Evolutionary conservation across 2,113 vertebrate species (phyloP).

Genomic region (Cnemophilus loriae): DNA sequence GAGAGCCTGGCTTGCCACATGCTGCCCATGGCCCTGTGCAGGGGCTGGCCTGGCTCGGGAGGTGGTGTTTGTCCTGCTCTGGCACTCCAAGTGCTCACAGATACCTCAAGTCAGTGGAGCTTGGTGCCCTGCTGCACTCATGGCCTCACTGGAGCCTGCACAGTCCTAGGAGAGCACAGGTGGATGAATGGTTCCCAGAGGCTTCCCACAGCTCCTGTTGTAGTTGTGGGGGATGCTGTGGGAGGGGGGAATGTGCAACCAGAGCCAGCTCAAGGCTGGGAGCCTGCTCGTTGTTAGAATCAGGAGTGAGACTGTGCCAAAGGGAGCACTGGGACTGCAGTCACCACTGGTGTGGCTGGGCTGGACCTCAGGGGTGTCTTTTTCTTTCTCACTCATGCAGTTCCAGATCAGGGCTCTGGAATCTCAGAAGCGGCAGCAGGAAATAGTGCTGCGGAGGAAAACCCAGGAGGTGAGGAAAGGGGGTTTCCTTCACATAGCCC

Average conservation of each 20-base stretch:
- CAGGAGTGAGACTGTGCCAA: not conserved
- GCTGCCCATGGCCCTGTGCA: accelerated
- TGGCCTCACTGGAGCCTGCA: accelerated
- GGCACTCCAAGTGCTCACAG: not conserved
- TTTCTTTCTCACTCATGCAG: slow-evolving; percentile 53
- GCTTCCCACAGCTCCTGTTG: not conserved
- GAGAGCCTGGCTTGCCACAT: not conserved
- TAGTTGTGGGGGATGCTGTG: not conserved
- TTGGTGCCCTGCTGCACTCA: not conserved
- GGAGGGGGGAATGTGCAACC: accelerated
- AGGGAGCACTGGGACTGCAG: accelerated
- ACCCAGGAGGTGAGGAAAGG: slow-evolving; percentile 84
- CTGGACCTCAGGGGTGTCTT: not conserved
- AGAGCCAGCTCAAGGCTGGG: not conserved
- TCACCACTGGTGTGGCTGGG: not conserved
- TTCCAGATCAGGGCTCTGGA: slow-evolving; percentile 94
- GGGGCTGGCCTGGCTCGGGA: not conserved
- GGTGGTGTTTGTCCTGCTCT: not conserved
- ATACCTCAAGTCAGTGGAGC: accelerated
- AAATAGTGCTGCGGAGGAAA: slow-evolving; percentile 89
- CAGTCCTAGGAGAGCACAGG: not conserved
- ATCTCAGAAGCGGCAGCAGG: slow-evolving; percentile 96
- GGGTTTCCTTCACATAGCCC: not conserved
- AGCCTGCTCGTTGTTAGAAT: not conserved
- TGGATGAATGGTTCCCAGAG: accelerated